Evolutionary conservation across 2,113 vertebrate species (phyloP), one percentile per base, ranked within the genome.

Genomic region (Pseudopipra pipra): DNA sequence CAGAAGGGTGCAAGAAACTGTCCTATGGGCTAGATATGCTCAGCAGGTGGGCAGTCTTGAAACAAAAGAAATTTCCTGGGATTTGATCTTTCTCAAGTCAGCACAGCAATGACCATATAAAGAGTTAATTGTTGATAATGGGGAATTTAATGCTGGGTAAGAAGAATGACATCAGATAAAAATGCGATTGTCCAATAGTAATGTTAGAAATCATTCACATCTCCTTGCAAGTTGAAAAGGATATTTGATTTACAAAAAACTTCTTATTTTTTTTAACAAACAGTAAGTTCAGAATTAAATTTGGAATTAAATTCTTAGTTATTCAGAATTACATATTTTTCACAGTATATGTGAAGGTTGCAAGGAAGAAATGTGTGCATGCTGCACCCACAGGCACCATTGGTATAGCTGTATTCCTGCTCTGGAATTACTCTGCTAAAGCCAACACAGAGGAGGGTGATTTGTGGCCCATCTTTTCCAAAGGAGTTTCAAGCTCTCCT

Each of bases 351-450:
- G 7, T 55, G 79, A 58, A 37, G 33, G 37, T 6, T 70, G 23
- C 49, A 52, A 66, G 67, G 74, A 88, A 58, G 58, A 82, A 78
- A 37, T 0, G 0, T 18, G 49, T 16, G 11, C 2, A 0, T 43
- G 58, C 22, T 70, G 54, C 16, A 16, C 19, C 30, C 43, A 33
- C 31, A 44, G 61, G 23, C 15, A 8, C 24, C 1, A 1, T 33
- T 92, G 51, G 14, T 52, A 51, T 43, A 59, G 44, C 35, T 81
- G 25, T 18, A 39, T 14, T 59, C 43, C 72, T 47, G 46, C 68
- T 70, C 67, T 41, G 43, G 20, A 56, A 24, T 1, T 4, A 24
- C 44, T 52, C 23, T 37, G 43, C 56, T 59, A 49, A 58, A 75
- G 55, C 25, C 41, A 56, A 1, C 5, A 6, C 18, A 47, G 21